These are phyloP conservation scores for Pantherophis vulpinus DNA, from an alignment of 2,797 vertebrate genomes.

Conservation along the genomic window DNA sequence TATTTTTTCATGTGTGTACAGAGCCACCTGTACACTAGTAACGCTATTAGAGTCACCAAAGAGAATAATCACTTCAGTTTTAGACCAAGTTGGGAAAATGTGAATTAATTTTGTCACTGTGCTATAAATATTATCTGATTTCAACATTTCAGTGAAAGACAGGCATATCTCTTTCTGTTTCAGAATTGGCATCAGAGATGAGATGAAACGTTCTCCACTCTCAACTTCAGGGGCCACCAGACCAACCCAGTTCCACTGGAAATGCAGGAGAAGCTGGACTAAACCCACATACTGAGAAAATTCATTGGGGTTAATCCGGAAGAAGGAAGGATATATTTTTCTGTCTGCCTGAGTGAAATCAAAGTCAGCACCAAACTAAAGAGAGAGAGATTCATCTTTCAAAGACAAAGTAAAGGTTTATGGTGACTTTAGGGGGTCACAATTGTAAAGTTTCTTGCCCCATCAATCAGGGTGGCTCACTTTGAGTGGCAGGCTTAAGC, in stretches of 20 bases:
- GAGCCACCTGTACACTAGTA: background rate
- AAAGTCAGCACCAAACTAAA: background rate
- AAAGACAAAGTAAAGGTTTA: background rate
- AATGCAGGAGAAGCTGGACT: background rate
- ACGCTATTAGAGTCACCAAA: background rate
- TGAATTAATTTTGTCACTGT: rapidly evolving
- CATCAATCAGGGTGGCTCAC: too few species aligned
- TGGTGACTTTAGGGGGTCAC: background rate
- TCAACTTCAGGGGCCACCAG: background rate
- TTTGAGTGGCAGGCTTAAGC: background rate
- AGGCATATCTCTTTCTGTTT: background rate
- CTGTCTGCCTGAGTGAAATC: background rate
- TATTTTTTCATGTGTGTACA: background rate
- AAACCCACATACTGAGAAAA: background rate
- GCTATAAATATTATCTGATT: background rate
- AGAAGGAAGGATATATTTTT: background rate
- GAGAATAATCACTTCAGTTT: background rate
- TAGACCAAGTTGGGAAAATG: background rate
- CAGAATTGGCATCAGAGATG: background rate
- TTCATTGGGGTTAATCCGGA: background rate
- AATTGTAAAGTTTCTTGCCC: too few species aligned
- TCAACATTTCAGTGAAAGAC: background rate
- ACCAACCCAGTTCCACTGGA: background rate
- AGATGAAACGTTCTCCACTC: background rate
- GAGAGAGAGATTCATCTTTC: background rate